Evolutionary conservation across 1,140 invertebrate species (phyloP), one percentile per base, ranked within the genome.

Genomic region (Cotesia typhae): DNA sequence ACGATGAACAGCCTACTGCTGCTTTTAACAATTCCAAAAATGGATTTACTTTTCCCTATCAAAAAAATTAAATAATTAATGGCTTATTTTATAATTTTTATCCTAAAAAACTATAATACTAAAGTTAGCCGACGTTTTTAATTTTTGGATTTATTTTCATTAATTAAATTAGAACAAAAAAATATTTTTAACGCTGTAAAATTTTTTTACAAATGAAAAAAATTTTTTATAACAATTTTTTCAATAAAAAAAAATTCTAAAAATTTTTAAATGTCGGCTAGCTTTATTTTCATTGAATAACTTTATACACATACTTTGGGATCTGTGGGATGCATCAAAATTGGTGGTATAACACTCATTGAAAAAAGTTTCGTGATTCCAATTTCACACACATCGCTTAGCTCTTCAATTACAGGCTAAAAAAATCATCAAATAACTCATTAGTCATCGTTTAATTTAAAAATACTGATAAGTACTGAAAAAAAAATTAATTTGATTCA

Each of bases 291-390:
- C 14, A 63, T 63, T n/a, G 1, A 1, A 65, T 9, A 35, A 51
- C 4, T 71, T 47, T 28, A 53, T 14, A 36, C 70, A 38, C 55
- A 83, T 83, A 89, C 89, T 81, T 88, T 88, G 12, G 86, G 85
- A 80, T 90, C 80, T 35, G 83, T 76, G 0, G 85, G 84, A 74
- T 89, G 84, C 52, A 87, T 76, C 41, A 90, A 73, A 68, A 90
- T 69, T 66, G 87, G 85, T 0, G 89, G 89, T 47, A 89, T 82
- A 14, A 89, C 86, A 66, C 85, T 79, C 80, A 89, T 87, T 0
- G 81, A 78, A 64, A 89, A 88, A 75, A 89, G 88, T 14, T 84
- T 80, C 28, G 70, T 10, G 5, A 67, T 4, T 9, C 17, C 28
- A 4, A 77, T 65, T 12, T 75, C 72, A 47, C 52, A 53, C 37